Percentiles rank a stretch among this genome's conserved stretches.
phyloP scores from a whole-genome alignment of 2,888 invertebrate species.

The Cheilosia soror region DNA sequence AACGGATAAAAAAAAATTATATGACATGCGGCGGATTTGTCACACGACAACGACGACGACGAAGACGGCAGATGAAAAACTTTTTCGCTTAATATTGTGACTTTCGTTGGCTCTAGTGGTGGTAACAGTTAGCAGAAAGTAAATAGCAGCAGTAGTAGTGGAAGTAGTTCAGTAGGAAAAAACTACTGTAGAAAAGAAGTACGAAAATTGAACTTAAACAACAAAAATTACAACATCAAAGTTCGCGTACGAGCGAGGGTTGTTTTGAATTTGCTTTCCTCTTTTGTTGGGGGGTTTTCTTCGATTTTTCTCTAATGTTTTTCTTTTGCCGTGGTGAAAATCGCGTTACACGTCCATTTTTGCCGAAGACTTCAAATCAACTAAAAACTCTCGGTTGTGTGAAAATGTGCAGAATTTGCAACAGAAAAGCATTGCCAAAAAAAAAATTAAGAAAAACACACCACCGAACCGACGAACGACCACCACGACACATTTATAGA shows the following conservation, averaged over 20 bases:
- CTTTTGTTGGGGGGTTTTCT: conserved; percentile 8
- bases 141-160: conserved; percentile 27
- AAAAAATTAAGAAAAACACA: conserved; percentile 11
- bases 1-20: conserved; percentile 37
- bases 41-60: conserved; percentile 37
- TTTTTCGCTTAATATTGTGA: conserved; percentile 39
- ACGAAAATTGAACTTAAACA: conserved; percentile 41
- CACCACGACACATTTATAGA: neutral
- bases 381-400: conserved; percentile 59
- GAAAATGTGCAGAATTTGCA: conserved; percentile 71
- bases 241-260: conserved; percentile 43
- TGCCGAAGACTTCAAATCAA: conserved; percentile 72
- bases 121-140: conserved; percentile 22
- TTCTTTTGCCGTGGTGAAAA: conserved; percentile 50
- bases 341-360: conserved; percentile 74
- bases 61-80: conserved; percentile 46
- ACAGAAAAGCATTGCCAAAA: conserved; percentile 61
- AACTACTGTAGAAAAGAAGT: conserved; percentile 10
- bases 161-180: conserved; percentile 19
- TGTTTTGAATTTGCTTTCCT: conserved; percentile 38
- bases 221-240: conserved; percentile 37
- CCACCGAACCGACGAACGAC: conserved; percentile 2
- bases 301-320: conserved; percentile 26
- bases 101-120: conserved; percentile 18
- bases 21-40: conserved; percentile 72